Percentiles rank a stretch among this genome's conserved stretches.
These are phyloP conservation scores for Conops quadrifasciatus DNA, from an alignment of 2,888 invertebrate species.

Conservation along the genomic window DNA sequence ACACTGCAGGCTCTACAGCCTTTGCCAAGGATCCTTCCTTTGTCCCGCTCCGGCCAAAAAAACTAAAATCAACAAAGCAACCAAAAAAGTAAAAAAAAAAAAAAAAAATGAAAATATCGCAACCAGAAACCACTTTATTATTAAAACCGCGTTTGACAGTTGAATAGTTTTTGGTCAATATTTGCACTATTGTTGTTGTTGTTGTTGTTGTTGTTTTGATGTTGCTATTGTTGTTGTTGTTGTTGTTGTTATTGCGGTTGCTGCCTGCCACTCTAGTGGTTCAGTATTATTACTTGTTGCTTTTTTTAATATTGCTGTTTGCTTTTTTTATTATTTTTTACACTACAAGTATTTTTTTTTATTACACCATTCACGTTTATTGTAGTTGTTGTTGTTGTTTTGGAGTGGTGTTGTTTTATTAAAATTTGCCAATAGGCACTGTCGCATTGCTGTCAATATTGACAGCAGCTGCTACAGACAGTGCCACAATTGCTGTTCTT, in stretches of 20 bases:
- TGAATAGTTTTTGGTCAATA: neutral
- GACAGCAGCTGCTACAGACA: no score
- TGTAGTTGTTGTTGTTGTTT: neutral
- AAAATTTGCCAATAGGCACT: no score
- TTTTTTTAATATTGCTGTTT: slow-evolving; percentile 8
- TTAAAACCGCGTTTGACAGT: neutral
- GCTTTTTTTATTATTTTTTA: neutral
- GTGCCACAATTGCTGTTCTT: neutral
- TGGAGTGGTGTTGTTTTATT: neutral
- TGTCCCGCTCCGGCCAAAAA: no score
- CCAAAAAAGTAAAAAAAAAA: neutral
- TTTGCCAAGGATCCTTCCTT: neutral
- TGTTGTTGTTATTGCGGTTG: neutral
- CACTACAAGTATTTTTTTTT: neutral
- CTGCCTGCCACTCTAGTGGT: no score
- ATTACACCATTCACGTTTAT: neutral
- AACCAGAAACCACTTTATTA: neutral
- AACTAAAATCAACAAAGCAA: neutral
- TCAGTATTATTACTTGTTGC: no score
- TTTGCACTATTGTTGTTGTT: neutral
- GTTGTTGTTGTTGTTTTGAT: neutral
- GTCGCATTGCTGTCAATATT: no score
- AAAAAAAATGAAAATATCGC: neutral
- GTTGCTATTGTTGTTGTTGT: neutral
- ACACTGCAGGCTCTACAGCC: neutral